These are phyloP conservation scores for Amorpha juglandis DNA, from an alignment of 2,888 invertebrate species.

Conservation along the genomic window DNA sequence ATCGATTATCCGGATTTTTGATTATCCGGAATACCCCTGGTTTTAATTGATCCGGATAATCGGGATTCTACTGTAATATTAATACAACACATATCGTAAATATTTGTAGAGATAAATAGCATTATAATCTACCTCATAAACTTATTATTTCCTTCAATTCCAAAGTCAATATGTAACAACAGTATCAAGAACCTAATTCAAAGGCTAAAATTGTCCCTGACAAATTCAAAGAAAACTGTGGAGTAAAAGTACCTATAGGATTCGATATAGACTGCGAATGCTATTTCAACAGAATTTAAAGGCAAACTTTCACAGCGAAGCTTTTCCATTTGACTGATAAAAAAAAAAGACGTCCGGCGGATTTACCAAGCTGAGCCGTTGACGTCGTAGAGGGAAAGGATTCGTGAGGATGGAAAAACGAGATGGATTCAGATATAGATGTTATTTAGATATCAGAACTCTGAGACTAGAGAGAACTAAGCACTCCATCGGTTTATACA, in stretches of 20 bases:
- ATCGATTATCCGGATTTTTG: too few species aligned
- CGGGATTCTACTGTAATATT: too few species aligned
- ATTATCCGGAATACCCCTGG: too few species aligned
- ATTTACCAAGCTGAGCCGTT: conserved; percentile 27
- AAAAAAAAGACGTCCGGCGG: conserved; percentile 41
- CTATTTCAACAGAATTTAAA: conserved; percentile 39
- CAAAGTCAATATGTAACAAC: too few species aligned
- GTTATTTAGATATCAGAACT: not conserved
- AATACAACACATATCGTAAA: too few species aligned
- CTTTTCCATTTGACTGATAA: conserved; percentile 41
- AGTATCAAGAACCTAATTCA: not conserved
- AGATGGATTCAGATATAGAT: not conserved
- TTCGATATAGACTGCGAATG: conserved; percentile 27
- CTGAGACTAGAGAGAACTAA: too few species aligned
- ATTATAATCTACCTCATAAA: too few species aligned
- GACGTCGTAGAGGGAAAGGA: conserved; percentile 15
- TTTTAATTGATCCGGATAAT: too few species aligned
- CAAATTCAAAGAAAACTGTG: too few species aligned
- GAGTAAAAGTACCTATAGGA: not conserved
- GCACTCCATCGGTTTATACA: too few species aligned
- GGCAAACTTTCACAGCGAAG: conserved; percentile 35
- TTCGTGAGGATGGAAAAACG: conserved; percentile 15
- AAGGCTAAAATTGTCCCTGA: not conserved
- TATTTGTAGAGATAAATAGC: too few species aligned
- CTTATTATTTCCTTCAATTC: too few species aligned